Conservation (phyloP, 2,888 invertebrate genomes). For the Aelia acuminata region DNA sequence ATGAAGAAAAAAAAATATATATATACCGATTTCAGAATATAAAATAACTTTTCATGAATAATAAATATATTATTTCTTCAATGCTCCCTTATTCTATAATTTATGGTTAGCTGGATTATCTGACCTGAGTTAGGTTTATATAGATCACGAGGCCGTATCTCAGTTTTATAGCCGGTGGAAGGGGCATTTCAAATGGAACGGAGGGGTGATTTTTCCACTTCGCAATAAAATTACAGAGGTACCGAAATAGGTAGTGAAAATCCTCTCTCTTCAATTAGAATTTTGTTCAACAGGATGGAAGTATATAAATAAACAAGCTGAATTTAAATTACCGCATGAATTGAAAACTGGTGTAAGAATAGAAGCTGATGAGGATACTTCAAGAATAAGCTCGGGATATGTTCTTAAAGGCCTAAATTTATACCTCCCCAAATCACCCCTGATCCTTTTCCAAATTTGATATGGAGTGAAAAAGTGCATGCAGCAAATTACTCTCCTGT, state of each 20-base stretch:
- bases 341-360: background rate
- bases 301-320: background rate
- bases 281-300: background rate
- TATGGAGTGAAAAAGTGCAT: too few species aligned
- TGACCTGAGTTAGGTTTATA: background rate
- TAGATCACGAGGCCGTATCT: background rate
- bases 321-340: background rate
- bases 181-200: background rate
- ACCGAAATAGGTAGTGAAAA: background rate
- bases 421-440: too few species aligned
- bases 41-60: too few species aligned
- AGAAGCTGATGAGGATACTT: too few species aligned
- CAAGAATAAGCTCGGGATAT: too few species aligned
- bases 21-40: too few species aligned
- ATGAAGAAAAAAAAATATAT: too few species aligned
- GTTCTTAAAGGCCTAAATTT: too few species aligned
- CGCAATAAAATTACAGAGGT: background rate
- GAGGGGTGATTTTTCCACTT: background rate
- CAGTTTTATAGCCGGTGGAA: background rate
- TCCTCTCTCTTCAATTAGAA: background rate
- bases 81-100: background rate
- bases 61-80: background rate
- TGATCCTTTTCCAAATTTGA: too few species aligned
- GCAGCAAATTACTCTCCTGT: too few species aligned
- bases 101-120: background rate